Evolutionary conservation across 2,113 vertebrate genomes (phyloP), one percentile per base, ranked within the genome.

Genomic region (Triplophysa tibetana): DNA sequence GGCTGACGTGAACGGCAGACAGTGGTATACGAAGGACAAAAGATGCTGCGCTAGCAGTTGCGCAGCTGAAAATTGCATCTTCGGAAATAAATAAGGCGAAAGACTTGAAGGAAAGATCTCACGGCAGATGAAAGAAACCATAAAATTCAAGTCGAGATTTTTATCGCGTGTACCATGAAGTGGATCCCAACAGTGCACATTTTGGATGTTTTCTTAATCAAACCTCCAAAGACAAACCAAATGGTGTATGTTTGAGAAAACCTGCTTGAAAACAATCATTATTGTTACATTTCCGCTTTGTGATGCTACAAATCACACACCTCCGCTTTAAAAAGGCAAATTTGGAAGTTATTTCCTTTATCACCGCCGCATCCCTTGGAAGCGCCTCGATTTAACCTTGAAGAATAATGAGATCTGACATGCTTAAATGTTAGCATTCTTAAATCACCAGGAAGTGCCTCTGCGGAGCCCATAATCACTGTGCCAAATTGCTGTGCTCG

Each of bases 341-440:
- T 38, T 24, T 58, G 14, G 12, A 76, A 68, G 14, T 23, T 76
- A 86, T 90, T 92, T 89, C 86, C 87, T 86, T 89, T 90, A 88
- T 86, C 75, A 79, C 86, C 76, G 83, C 85, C 86, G 90, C 80
- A 79, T 81, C 86, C 87, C 81, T 78, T 33, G 69, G 88, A 89
- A 84, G 79, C 83, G 78, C 87, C 88, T 88, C 76, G 78, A 88
- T 91, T 93, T 93, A 93, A 93, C 92, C 92, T 93, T 92, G 91
- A 91, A 88, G 89, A 91, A 90, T 93, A 94, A 94, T 91, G 89
- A 92, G 92, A 91, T 92, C 90, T 88, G 92, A 94, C 90, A 91
- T 91, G 92, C 92, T 93, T 94, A 92, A 94, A 93, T 93, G 92
- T 93, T 93, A 90, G 91, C 90, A 91, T 94, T 93, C 92, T 92